These are phyloP conservation scores for Corapipo altera DNA, from an alignment of 2,113 vertebrate genomes.

Conservation along the genomic window DNA sequence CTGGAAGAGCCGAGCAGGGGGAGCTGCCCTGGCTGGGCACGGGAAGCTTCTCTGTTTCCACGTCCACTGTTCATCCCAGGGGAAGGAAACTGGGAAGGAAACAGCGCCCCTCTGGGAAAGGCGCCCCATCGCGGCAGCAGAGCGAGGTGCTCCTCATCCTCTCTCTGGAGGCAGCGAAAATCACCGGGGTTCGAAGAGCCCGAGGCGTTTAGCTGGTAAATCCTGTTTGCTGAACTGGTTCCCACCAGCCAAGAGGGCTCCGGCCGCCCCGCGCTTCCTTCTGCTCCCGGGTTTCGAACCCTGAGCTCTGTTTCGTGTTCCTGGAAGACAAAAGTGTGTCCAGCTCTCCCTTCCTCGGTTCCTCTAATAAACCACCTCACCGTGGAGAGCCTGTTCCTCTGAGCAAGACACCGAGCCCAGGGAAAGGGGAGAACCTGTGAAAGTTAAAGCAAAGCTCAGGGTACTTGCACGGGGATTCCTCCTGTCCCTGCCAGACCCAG, in stretches of 20 bases:
- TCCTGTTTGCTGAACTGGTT: not conserved
- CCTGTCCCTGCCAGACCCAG: not conserved
- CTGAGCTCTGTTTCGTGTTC: not conserved
- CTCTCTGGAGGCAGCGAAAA: not conserved
- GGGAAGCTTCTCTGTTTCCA: too few species aligned
- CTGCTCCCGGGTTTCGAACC: not conserved
- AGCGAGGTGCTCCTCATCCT: not conserved
- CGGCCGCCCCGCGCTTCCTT: not conserved
- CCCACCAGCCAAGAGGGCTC: not conserved
- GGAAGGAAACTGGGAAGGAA: too few species aligned
- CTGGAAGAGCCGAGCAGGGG: too few species aligned
- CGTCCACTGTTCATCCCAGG: too few species aligned
- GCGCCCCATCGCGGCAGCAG: too few species aligned
- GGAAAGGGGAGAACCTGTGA: not conserved
- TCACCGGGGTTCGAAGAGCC: not conserved
- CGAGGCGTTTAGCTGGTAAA: not conserved
- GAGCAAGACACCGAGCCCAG: fast-evolving
- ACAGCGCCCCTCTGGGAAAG: not conserved
- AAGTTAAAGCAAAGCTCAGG: fast-evolving
- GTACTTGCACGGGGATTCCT: not conserved
- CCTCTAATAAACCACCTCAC: not conserved
- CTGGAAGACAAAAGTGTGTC: not conserved
- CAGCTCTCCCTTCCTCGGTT: not conserved
- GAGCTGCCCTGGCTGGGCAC: not conserved
- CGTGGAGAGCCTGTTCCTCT: not conserved